Evolutionary conservation across 1,140 invertebrate genomes (phyloP).

Genomic region (Planococcus citri): DNA sequence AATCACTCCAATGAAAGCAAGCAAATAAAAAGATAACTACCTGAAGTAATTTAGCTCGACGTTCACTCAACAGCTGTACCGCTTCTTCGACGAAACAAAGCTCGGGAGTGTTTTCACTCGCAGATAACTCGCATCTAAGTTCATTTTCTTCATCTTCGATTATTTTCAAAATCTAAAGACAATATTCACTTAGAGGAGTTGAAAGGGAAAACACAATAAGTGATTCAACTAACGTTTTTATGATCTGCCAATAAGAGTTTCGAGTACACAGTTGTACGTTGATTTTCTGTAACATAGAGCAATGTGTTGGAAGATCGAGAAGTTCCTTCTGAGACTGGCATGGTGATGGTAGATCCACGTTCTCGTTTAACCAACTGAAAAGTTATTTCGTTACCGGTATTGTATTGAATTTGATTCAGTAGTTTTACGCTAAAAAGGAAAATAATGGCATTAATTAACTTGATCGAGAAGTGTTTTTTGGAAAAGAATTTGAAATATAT

Average conservation of each 20-base stretch:
- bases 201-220: too few species aligned
- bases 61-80: slow-evolving; percentile 44
- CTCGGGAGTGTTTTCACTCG: slow-evolving; percentile 61
- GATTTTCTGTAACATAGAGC: slow-evolving; percentile 37
- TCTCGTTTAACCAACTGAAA: slow-evolving; percentile 78
- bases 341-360: slow-evolving; percentile 59
- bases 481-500: background rate
- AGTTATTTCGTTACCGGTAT: slow-evolving; percentile 56
- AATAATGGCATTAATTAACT: background rate
- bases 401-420: slow-evolving; percentile 35
- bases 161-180: slow-evolving; percentile 44
- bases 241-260: slow-evolving; percentile 63
- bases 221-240: too few species aligned
- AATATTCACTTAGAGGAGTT: too few species aligned
- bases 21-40: background rate
- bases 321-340: slow-evolving; percentile 41
- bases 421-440: slow-evolving; percentile 33
- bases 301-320: slow-evolving; percentile 32
- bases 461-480: background rate
- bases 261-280: slow-evolving; percentile 44
- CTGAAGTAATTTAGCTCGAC: slow-evolving; percentile 29
- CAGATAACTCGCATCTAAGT: slow-evolving; percentile 42
- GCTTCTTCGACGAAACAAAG: slow-evolving; percentile 74
- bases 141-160: slow-evolving; percentile 58
- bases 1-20: background rate